Conservation (phyloP, 2,113 vertebrate species). For the Rhinopithecus roxellana region DNA sequence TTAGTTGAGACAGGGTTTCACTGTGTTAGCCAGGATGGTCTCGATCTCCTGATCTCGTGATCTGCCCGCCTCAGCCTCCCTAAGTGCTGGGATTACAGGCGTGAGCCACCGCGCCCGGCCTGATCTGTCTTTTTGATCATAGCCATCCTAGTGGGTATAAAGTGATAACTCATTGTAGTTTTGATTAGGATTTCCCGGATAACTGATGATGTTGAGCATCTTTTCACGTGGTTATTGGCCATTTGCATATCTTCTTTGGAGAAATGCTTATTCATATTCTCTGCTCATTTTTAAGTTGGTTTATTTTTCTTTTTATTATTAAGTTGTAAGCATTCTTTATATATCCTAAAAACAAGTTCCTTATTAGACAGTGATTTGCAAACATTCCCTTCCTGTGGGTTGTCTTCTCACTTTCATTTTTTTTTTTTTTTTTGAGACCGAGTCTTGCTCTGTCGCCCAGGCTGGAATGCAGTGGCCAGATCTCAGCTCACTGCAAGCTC, state of each 20-base stretch:
- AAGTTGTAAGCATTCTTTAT: background rate
- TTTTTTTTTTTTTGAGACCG: too few species aligned
- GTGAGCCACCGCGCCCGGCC: fast-evolving
- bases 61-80: too few species aligned
- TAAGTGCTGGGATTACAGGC: too few species aligned
- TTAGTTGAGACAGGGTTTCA: too few species aligned
- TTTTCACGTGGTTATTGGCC: background rate
- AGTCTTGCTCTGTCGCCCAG: too few species aligned
- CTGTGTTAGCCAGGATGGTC: too few species aligned
- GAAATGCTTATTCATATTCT: background rate
- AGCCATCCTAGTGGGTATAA: background rate
- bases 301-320: slow-evolving; percentile 9
- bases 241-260: background rate
- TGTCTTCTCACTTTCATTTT: background rate
- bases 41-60: too few species aligned
- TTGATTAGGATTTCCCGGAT: background rate
- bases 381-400: background rate
- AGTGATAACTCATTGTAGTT: background rate
- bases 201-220: background rate
- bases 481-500: too few species aligned
- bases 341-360: background rate
- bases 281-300: background rate
- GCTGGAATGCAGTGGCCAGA: too few species aligned
- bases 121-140: background rate
- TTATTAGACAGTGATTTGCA: slow-evolving; percentile 23